Evolutionary conservation across 1,140 invertebrate genomes (phyloP), one percentile per base, ranked within the genome.

Genomic region (Phortica variegata): DNA sequence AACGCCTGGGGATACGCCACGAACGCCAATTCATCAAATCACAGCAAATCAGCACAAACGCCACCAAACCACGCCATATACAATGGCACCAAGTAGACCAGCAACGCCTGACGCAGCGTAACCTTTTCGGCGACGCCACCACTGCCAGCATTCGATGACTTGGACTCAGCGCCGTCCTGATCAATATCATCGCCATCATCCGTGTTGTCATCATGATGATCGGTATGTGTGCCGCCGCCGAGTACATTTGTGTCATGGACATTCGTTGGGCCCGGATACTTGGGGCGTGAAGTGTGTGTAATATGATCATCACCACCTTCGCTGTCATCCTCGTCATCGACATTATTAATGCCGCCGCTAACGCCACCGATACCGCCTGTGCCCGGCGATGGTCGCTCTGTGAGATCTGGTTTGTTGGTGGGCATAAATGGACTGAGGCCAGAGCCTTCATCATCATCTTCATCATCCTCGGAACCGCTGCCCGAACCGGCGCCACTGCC

Each of bases 1-100:
- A n/a, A n/a, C n/a, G n/a, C n/a, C n/a, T n/a, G n/a, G n/a, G n/a
- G n/a, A n/a, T n/a, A n/a, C n/a, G n/a, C n/a, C n/a, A n/a, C n/a
- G n/a, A n/a, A n/a, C n/a, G n/a, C n/a, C n/a, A n/a, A n/a, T n/a
- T n/a, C n/a, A 5, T 26, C 23, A 49, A 71, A 84, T 87, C 87
- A 90, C 81, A 89, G 86, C 79, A 88, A 83, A 72, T 90, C 88
- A 53, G 84, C 84, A 62, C 90, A 83, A 60, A 88, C 85, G 51
- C 85, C 83, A 43, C 89, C 89, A 74, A 92, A 87, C 88, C 88
- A 91, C 57, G 87, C 85, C 65, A 90, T 85, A 51, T 89, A 85
- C 26, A 91, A 84, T 5, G 89, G 89, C 62, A 91, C 76, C 31
- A 90, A 78, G 76, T 90, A 91, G 36, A 86, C 82, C 45, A 85